phyloP scores from a whole-genome alignment of 2,113 vertebrate species.

The Haemorhous mexicanus region DNA sequence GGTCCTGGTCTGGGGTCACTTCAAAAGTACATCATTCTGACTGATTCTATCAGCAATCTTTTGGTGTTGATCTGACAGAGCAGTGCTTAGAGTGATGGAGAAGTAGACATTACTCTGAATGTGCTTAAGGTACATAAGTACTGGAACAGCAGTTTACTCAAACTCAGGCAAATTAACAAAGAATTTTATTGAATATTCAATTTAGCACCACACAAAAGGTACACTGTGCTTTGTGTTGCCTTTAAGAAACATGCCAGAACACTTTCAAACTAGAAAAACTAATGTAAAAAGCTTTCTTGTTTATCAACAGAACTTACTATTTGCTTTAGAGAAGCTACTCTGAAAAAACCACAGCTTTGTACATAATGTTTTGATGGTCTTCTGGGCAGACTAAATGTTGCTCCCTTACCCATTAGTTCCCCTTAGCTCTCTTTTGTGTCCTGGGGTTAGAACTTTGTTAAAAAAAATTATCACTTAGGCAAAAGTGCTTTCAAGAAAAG shows the following conservation, averaged over 20 bases:
- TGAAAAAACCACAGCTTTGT: neutral
- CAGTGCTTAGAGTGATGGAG: neutral
- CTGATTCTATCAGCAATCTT: neutral
- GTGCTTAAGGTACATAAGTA: neutral
- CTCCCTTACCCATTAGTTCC: neutral
- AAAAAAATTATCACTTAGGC: neutral
- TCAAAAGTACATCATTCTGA: neutral
- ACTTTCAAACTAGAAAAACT: conserved; percentile 32
- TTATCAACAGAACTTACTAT: neutral
- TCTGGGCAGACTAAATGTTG: neutral
- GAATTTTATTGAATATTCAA: conserved; percentile 30
- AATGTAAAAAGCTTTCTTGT: conserved; percentile 24
- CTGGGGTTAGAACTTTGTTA: neutral
- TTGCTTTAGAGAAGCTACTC: neutral
- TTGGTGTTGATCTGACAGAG: neutral
- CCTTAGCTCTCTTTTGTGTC: neutral
- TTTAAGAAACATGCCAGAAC: conserved; percentile 14
- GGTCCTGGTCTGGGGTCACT: neutral
- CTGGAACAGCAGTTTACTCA: neutral
- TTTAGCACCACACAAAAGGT: conserved; percentile 50
- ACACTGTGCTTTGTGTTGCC: conserved; percentile 34
- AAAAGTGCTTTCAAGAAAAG: neutral
- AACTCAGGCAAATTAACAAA: conserved; percentile 41
- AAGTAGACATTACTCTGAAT: neutral
- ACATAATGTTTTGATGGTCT: neutral